A percentile compares a stretch with the other conserved stretches of the same genome.
Conservation (phyloP, 2,888 invertebrate species). For the Lordiphosa fenestrarum region DNA sequence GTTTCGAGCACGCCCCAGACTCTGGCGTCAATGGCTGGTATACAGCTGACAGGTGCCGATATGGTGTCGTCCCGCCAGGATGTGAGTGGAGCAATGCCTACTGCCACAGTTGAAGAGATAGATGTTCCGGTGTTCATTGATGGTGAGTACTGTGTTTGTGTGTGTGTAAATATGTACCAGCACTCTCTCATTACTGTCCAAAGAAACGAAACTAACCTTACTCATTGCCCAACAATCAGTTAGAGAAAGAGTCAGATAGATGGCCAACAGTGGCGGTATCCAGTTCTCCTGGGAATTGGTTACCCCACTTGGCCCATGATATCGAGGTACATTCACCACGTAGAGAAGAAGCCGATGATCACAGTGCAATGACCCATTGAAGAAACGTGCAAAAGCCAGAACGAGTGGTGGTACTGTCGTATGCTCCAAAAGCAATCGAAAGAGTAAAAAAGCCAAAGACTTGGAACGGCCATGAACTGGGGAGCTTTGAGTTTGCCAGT, state of each 20-base stretch:
- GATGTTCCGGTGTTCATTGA: constrained; percentile 79
- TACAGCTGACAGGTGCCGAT: constrained; percentile 77
- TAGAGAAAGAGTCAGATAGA: constrained; percentile 69
- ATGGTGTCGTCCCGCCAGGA: constrained; percentile 69
- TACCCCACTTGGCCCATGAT: constrained; percentile 56
- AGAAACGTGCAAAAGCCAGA: constrained; percentile 42
- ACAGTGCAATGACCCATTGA: constrained; percentile 79
- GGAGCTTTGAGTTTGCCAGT: too few species aligned
- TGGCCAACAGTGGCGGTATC: constrained; percentile 43
- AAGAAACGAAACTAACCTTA: not conserved
- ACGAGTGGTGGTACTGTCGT: constrained; percentile 8
- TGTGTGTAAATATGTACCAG: constrained; percentile 62
- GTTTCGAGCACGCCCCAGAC: constrained; percentile 64
- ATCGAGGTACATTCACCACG: constrained; percentile 68
- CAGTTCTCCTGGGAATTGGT: constrained; percentile 12
- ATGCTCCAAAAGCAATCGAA: too few species aligned
- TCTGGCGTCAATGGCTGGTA: constrained; percentile 75
- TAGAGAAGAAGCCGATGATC: constrained; percentile 55
- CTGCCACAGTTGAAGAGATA: constrained; percentile 80
- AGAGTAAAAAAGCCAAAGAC: too few species aligned
- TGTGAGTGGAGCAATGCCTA: constrained; percentile 80
- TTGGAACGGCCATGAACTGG: too few species aligned
- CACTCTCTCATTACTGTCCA: constrained; percentile 71
- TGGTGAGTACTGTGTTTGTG: constrained; percentile 79
- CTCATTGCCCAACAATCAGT: constrained; percentile 49